Percentiles rank a stretch among this genome's conserved stretches.
phyloP scores from a whole-genome alignment of 2,888 invertebrate species.

The Zygaena filipendulae region DNA sequence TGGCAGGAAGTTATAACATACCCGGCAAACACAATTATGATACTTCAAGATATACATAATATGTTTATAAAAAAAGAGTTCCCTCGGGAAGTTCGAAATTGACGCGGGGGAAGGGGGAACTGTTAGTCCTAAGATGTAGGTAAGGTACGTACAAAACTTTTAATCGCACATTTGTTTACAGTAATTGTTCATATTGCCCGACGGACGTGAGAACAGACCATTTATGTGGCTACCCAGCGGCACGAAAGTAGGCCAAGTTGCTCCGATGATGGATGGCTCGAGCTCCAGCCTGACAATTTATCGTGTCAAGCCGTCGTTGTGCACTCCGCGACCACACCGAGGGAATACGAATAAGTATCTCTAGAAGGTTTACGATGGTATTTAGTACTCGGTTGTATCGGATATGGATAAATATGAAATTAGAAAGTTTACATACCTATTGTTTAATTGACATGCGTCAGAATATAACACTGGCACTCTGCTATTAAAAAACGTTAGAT shows the following conservation, averaged over 20 bases:
- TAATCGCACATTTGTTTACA: conserved; percentile 14
- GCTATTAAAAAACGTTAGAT: no score
- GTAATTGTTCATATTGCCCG: conserved; percentile 11
- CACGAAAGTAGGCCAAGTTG: conserved; percentile 33
- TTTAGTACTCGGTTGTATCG: conserved; percentile 15
- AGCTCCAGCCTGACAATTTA: conserved; percentile 19
- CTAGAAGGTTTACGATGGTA: no score
- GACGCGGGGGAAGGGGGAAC: no score
- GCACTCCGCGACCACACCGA: conserved; percentile 23
- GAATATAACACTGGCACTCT: no score
- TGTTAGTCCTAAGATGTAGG: no score
- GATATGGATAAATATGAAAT: conserved; percentile 1
- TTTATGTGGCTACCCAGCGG: conserved; percentile 18
- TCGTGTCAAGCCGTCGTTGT: conserved; percentile 23
- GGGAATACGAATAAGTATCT: conserved; percentile 32
- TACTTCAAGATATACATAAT: conserved; percentile 22
- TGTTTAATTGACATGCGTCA: no score
- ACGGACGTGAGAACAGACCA: conserved; percentile 15
- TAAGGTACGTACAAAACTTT: no score
- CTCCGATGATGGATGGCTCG: conserved; percentile 26
- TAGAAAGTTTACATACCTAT: conserved; percentile 1
- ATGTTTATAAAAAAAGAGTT: no score
- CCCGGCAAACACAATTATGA: no score
- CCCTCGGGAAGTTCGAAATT: no score
- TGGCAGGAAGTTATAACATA: no score